A percentile compares a stretch with the other conserved stretches of the same genome.
Evolutionary conservation across 2,113 vertebrate genomes (phyloP).

Genomic region (Scomber japonicus): DNA sequence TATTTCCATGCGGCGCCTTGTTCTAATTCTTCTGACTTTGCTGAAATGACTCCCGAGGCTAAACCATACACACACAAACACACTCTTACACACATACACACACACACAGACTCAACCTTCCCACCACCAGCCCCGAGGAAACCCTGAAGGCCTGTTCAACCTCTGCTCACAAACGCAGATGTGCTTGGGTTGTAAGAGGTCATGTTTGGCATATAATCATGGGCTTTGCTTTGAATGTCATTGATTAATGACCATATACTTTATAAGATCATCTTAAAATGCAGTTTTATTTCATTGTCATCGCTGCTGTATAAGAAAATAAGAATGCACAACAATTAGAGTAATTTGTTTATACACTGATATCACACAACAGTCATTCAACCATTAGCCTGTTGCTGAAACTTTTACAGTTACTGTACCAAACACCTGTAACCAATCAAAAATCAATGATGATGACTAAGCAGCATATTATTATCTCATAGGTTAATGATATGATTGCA

Average conservation of each 20-base stretch:
- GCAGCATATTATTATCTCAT: no score
- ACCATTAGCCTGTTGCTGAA: background rate
- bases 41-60: slow-evolving; percentile 50
- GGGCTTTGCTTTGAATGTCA: slow-evolving; percentile 11
- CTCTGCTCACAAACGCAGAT: slow-evolving; percentile 34
- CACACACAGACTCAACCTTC: slow-evolving; percentile 49
- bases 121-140: slow-evolving; percentile 53
- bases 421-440: background rate
- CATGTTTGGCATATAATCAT: slow-evolving; percentile 1
- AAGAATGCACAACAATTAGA: no score
- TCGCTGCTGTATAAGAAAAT: no score
- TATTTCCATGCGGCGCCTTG: slow-evolving; percentile 77
- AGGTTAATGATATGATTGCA: no score
- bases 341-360: no score
- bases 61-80: slow-evolving; percentile 59
- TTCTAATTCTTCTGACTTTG: slow-evolving; percentile 71
- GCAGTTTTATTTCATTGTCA: no score
- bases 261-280: background rate
- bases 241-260: background rate
- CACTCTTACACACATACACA: slow-evolving; percentile 24
- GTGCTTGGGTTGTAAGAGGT: slow-evolving; percentile 6
- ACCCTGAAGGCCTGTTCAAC: slow-evolving; percentile 23
- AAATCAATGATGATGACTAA: background rate
- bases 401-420: background rate
- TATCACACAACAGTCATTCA: background rate